Evolutionary conservation across 2,113 vertebrate genomes (phyloP), one percentile per base, ranked within the genome.

Genomic region (Axis porcinus): DNA sequence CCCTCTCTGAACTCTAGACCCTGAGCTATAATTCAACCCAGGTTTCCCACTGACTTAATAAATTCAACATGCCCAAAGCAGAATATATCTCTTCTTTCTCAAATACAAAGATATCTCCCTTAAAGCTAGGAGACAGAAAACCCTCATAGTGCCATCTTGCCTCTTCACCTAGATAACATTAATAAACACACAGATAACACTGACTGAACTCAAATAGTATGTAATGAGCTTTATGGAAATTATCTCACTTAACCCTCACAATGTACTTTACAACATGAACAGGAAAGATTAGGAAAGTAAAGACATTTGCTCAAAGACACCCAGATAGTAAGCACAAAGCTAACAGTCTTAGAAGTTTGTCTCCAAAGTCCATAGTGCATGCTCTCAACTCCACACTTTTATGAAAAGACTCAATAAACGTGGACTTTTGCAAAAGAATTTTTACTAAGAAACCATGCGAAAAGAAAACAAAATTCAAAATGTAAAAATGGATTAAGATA

Each of bases 401-500:
- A 84, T 50, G 11, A 84, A 94, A 95, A 90, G 58, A 55, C 7
- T 89, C 52, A 90, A 0, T 12, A 94, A 60, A 6, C 54, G 14
- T 70, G 25, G 43, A 40, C 67, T 86, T 81, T 89, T 82, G 21
- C 33, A 21, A 81, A 95, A 27, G 6, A 93, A 81, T 76, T 67
- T 55, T 91, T 81, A 25, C 60, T 89, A 40, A 91, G 84, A 40
- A 92, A 57, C 36, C 15, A 28, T 17, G n/a, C 7, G 17, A 74
- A 83, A 58, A 57, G 6, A 94, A 83, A 96, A 81, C 6, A 91
- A 91, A 76, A 64, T 43, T 94, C 57, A 93, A 96, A 93, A 47
- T 58, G 2, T 54, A 60, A 40, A 96, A 67, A 86, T 45, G 1
- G 27, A 92, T 91, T 76, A 86, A 83, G 30, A 70, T 83, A 58